Conservation (phyloP, 1,140 invertebrate genomes). For the Heliconius hermathena region DNA sequence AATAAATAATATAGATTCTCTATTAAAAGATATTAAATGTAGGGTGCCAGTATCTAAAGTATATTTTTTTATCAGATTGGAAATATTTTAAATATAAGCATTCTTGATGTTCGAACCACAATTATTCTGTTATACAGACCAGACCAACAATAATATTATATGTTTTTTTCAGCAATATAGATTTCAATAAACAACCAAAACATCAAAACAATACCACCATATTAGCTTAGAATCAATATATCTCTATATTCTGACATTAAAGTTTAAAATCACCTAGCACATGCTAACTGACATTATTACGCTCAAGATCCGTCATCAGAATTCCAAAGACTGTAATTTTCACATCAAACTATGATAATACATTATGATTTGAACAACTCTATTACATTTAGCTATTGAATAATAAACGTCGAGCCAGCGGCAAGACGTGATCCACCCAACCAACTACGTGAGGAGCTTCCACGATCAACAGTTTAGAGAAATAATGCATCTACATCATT, state of each 20-base stretch:
- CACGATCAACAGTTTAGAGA: constrained; percentile 34
- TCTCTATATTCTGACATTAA: not conserved
- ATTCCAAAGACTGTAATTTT: constrained; percentile 41
- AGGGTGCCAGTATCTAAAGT: no score
- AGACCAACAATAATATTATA: no score
- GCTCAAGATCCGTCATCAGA: constrained; percentile 22
- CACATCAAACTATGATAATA: constrained; percentile 44
- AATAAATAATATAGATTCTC: no score
- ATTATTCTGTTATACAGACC: no score
- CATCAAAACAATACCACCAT: no score
- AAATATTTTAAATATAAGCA: no score
- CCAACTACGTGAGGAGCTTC: constrained; percentile 56
- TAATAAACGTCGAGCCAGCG: constrained; percentile 65
- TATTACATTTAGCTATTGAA: constrained; percentile 72
- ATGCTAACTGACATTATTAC: not conserved
- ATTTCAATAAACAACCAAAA: no score
- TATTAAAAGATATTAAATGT: no score
- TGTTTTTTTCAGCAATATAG: no score
- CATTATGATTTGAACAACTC: constrained; percentile 58
- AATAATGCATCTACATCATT: constrained; percentile 51
- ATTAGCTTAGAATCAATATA: no score
- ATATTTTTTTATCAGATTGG: no score
- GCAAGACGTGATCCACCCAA: constrained; percentile 62
- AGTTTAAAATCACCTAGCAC: not conserved
- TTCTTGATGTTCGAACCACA: no score